phyloP scores from a whole-genome alignment of 2,113 vertebrate species.

The Podarcis muralis region DNA sequence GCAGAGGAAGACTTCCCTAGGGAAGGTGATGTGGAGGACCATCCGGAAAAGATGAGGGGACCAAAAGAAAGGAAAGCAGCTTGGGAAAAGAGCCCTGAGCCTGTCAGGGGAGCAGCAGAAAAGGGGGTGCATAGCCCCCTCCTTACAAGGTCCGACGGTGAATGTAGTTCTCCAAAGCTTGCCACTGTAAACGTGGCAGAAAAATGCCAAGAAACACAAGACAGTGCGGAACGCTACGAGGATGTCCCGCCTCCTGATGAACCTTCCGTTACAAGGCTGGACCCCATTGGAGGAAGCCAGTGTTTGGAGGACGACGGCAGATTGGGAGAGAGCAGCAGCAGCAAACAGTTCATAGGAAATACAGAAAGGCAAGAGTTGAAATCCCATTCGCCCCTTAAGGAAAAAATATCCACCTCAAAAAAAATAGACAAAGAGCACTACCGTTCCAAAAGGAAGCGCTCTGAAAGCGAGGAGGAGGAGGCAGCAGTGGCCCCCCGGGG shows the following conservation, averaged over 20 bases:
- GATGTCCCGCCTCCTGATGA: constrained; percentile 27
- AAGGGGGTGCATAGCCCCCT: constrained; percentile 44
- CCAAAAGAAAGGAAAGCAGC: constrained; percentile 49
- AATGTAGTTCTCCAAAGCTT: constrained; percentile 57
- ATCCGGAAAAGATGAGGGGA: constrained; percentile 26
- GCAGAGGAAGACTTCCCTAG: constrained; percentile 18
- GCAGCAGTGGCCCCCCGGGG: background rate
- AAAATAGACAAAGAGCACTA: constrained; percentile 74
- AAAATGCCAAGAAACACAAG: constrained; percentile 45
- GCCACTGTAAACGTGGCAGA: constrained; percentile 37
- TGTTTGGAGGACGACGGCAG: constrained; percentile 37
- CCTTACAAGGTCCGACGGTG: constrained; percentile 4
- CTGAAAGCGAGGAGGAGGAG: constrained; percentile 63
- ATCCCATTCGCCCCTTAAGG: constrained; percentile 46
- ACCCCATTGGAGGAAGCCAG: constrained; percentile 46
- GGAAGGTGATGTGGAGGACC: constrained; percentile 25
- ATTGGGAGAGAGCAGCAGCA: background rate
- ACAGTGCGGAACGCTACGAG: constrained; percentile 7
- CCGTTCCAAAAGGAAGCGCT: constrained; percentile 63
- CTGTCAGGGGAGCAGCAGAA: constrained; percentile 13
- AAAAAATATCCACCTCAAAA: constrained; percentile 51
- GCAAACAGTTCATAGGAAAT: constrained; percentile 33
- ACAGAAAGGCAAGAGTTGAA: constrained; percentile 31
- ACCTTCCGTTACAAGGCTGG: constrained; percentile 35
- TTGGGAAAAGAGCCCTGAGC: constrained; percentile 50